Base-by-base conservation (phyloP, 2,797 vertebrate genomes). In the Coracias cyanogaster region DNA sequence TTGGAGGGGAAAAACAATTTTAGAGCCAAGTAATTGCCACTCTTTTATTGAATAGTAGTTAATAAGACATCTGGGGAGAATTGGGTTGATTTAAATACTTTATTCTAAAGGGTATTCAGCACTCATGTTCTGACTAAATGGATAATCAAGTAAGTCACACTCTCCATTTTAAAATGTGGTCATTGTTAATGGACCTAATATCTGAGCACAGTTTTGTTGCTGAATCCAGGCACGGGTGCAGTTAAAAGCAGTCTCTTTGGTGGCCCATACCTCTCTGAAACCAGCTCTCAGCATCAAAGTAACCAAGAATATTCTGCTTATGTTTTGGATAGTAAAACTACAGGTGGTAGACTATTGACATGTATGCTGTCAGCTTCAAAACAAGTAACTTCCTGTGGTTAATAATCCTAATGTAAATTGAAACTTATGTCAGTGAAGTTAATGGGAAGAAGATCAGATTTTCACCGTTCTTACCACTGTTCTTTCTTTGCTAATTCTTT, bases 101-200 rank as follows among this genome's bases (percentile, higher is more conserved):
- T 70, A 89, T 89, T 96, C 82, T 83, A 86, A 83, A 77, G 66
- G 6, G 45, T 79, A 93, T 94, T 91, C 80, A 80, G 48, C 58
- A 91, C 49, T 57, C 80, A 21, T 86, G 62, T 82, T 94, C 82
- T 72, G 31, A 66, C 61, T 91, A 88, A 96, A 96, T 79, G 80
- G 66, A 89, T 84, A 94, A 96, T 88, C 54, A 92, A 89, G 15
- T 88, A 93, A 94, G 85, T 86, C 85, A 94, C 91, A 84, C 35
- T 96, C 28, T 86, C 22, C 35, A 60, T 69, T 94, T 90, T 29
- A 76, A 91, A 94, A 77, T 52, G 67, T 0, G 6, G 41, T 28
- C 26, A 39, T 54, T 94, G 43, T 88, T 93, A 79, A 79, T 57
- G 66, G 45, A 73, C 21, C n/a, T 77, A 79, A 77, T 73, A 62